Conservation (phyloP, 2,888 invertebrate genomes). For the Scaptomyza tumidula region DNA sequence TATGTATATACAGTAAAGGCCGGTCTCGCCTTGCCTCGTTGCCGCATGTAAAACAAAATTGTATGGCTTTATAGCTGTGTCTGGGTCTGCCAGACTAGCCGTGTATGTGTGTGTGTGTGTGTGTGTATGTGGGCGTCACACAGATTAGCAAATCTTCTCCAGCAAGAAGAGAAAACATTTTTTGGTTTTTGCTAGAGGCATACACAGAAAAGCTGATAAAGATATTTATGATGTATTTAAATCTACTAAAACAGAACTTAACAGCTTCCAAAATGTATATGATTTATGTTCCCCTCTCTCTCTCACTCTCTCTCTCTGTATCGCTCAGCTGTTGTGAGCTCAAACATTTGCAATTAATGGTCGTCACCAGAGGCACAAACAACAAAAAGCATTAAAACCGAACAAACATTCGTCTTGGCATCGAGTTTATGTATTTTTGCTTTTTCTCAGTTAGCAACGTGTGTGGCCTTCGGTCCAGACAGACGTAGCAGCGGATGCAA, state of each 20-base stretch:
- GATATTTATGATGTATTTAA: constrained; percentile 6
- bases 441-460: constrained; percentile 31
- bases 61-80: constrained; percentile 10
- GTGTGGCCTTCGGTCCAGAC: constrained; percentile 37
- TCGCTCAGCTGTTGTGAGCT: constrained; percentile 27
- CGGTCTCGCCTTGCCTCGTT: constrained; percentile 14
- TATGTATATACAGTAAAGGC: constrained; percentile 44
- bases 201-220: constrained; percentile 31
- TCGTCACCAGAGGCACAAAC: constrained; percentile 2
- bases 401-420: constrained; percentile 23
- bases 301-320: constrained; percentile 4
- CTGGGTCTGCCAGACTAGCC: constrained; percentile 18
- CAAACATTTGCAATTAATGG: constrained; percentile 27
- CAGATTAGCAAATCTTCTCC: constrained; percentile 58
- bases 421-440: neutral
- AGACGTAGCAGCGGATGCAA: constrained; percentile 4
- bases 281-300: constrained; percentile 20
- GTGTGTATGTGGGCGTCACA: constrained; percentile 50
- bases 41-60: constrained; percentile 57
- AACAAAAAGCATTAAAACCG: neutral
- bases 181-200: constrained; percentile 29
- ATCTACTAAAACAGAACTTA: too few species aligned
- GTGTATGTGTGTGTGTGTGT: constrained; percentile 3
- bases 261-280: neutral
- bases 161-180: neutral